Percentiles rank a stretch among this genome's conserved stretches.
Evolutionary conservation across 2,888 invertebrate species (phyloP).

Genomic region (Acrobasis consociella): DNA sequence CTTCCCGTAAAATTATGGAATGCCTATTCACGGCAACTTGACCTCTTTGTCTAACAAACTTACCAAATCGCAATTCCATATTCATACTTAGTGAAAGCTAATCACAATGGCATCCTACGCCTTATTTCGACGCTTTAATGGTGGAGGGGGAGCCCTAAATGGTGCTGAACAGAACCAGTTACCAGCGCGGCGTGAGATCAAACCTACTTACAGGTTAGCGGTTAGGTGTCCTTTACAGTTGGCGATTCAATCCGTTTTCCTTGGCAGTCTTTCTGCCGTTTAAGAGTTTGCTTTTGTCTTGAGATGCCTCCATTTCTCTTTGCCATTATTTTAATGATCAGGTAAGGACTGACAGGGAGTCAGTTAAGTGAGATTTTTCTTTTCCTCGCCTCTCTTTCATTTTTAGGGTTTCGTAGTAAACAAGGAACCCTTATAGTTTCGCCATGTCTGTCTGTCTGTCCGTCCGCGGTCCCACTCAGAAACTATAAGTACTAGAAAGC

Average conservation of each 20-base stretch:
- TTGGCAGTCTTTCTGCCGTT: too few species aligned
- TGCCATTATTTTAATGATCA: too few species aligned
- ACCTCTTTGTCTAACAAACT: constrained; percentile 1
- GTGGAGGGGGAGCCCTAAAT: constrained; percentile 17
- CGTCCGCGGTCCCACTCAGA: too few species aligned
- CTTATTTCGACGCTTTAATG: background rate
- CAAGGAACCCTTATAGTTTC: too few species aligned
- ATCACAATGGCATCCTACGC: constrained; percentile 20
- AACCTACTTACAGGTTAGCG: constrained; percentile 7
- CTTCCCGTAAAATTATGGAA: background rate
- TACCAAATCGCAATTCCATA: constrained; percentile 15
- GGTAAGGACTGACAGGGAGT: too few species aligned
- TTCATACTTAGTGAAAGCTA: constrained; percentile 16
- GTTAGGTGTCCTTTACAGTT: background rate
- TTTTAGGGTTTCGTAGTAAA: too few species aligned
- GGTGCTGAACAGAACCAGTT: constrained; percentile 11
- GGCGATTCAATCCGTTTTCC: background rate
- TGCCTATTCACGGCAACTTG: background rate
- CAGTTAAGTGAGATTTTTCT: too few species aligned
- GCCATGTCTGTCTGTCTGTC: too few species aligned
- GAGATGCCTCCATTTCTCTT: too few species aligned
- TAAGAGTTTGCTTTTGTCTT: too few species aligned
- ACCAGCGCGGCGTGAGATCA: constrained; percentile 4
- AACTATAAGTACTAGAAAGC: too few species aligned
- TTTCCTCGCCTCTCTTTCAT: too few species aligned